These are phyloP conservation scores for Labeo catla DNA, from an alignment of 2,113 vertebrate species.

Conservation along the genomic window DNA sequence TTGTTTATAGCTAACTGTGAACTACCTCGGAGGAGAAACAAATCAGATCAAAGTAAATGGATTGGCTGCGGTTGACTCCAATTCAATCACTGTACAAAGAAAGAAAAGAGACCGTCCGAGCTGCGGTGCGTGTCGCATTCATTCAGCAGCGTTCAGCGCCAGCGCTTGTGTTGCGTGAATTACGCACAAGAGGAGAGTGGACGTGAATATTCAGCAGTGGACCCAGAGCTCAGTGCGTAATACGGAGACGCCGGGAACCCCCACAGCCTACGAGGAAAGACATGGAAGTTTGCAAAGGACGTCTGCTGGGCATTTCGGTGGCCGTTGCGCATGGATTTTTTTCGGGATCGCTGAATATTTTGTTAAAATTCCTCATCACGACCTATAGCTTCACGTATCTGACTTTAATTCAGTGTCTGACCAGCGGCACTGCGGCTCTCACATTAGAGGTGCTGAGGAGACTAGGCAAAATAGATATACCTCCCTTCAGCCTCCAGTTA, in stretches of 20 bases:
- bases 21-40: not conserved
- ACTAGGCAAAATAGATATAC: constrained; percentile 82
- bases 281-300: constrained; percentile 78
- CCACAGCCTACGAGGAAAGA: not conserved
- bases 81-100: constrained; percentile 24
- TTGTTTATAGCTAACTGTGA: constrained; percentile 11
- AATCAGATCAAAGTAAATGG: constrained; percentile 46
- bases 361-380: constrained; percentile 93
- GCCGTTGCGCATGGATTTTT: constrained; percentile 93
- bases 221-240: constrained; percentile 18
- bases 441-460: constrained; percentile 86
- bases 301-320: constrained; percentile 86
- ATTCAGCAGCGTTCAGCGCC: constrained; percentile 34
- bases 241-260: constrained; percentile 40
- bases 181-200: not conserved
- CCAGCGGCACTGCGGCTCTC: constrained; percentile 86
- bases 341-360: constrained; percentile 93
- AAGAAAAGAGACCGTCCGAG: constrained; percentile 25
- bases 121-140: constrained; percentile 49
- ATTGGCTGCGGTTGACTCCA: constrained; percentile 38
- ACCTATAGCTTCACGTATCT: constrained; percentile 88
- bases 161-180: constrained; percentile 2
- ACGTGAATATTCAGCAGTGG: constrained; percentile 27
- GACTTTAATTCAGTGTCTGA: constrained; percentile 92
- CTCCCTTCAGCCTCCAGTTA: constrained; percentile 84